phyloP scores from a whole-genome alignment of 1,140 invertebrate species.

The Drosophila yakuba region DNA sequence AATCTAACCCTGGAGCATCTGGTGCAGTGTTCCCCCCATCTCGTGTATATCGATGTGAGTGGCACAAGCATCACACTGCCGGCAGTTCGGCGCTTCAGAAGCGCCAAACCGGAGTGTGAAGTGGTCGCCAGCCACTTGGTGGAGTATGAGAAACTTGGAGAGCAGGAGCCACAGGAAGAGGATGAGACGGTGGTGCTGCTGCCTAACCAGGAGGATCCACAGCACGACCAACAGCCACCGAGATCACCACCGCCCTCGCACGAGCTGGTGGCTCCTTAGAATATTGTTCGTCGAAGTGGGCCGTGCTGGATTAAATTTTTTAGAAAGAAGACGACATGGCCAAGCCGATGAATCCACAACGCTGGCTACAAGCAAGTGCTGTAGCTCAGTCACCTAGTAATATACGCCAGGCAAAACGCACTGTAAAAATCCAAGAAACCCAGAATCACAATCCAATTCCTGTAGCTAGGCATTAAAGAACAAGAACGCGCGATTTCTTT shows the following conservation, averaged over 20 bases:
- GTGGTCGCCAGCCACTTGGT: slow-evolving; percentile 85
- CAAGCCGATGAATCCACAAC: slow-evolving; percentile 43
- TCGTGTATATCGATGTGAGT: slow-evolving; percentile 87
- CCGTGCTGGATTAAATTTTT: slow-evolving; percentile 26
- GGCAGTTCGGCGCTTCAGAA: slow-evolving; percentile 86
- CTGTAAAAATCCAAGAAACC: slow-evolving; percentile 54
- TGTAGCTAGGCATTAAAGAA: slow-evolving; percentile 50
- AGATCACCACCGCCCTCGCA: slow-evolving; percentile 14
- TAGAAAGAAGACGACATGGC: slow-evolving; percentile 36
- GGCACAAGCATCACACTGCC: slow-evolving; percentile 86
- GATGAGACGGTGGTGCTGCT: background rate
- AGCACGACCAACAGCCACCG: slow-evolving; percentile 9
- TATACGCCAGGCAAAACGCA: slow-evolving; percentile 45
- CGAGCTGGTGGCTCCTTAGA: slow-evolving; percentile 16
- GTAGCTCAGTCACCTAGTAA: slow-evolving; percentile 42
- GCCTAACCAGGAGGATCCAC: slow-evolving; percentile 14
- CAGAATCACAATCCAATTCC: background rate
- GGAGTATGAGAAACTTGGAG: slow-evolving; percentile 1
- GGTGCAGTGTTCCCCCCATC: slow-evolving; percentile 86
- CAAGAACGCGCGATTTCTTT: slow-evolving; percentile 33
- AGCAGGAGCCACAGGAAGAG: background rate
- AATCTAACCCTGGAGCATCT: slow-evolving; percentile 88
- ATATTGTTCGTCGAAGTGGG: background rate
- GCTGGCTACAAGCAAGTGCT: slow-evolving; percentile 50
- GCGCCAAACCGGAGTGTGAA: slow-evolving; percentile 85